Base-by-base conservation (phyloP, 2,888 invertebrate species). In the Acronicta psi region DNA sequence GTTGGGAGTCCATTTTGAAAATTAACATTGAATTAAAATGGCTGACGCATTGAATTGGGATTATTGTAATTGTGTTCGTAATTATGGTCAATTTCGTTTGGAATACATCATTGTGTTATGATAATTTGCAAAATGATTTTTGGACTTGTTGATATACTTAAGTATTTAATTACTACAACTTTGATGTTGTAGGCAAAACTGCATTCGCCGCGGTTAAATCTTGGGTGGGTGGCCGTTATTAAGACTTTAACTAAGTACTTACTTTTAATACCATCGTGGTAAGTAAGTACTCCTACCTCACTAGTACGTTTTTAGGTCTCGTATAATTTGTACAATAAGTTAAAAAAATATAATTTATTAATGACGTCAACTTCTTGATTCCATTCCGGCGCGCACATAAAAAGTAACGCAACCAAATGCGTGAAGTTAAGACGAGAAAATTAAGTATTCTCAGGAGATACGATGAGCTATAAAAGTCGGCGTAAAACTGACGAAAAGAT, bases 351-450 rank as follows among this genome's bases (percentile, higher is more conserved):
- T n/a, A 23, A 7, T 23, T 7, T 1, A 23, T 23, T 23, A 7
- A 23, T 23, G 23, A 6, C 6, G 23, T 23, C 5, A 6, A 1
- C 6, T 5, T 23, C 23, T 6, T 23, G 7, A 23, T 7, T 23
- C 5, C 6, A 55, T 63, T 69, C 64, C 31, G 34, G 64, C 42
- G 45, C 29, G 49, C 25, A 46, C 64, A 69, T 66, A 66, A 66
- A 65, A 64, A 63, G 64, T 69, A 69, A 49, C 40, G 55, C 37
- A 50, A 63, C 63, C 40, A 63, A 47, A 55, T 49, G 41, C 57
- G 64, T 50, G 70, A 64, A 69, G 41, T 69, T 69, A n/a, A 69
- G 70, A 66, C 64, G 64, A 66, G 65, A 64, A 66, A 69, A 66
- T 66, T 66, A 69, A 63, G 64, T 66, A 66, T 66, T 66, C 65